A percentile compares a stretch with the other conserved stretches of the same genome.
These are phyloP conservation scores for Diachasmimorpha longicaudata DNA, from an alignment of 1,140 invertebrate genomes.

Conservation along the genomic window DNA sequence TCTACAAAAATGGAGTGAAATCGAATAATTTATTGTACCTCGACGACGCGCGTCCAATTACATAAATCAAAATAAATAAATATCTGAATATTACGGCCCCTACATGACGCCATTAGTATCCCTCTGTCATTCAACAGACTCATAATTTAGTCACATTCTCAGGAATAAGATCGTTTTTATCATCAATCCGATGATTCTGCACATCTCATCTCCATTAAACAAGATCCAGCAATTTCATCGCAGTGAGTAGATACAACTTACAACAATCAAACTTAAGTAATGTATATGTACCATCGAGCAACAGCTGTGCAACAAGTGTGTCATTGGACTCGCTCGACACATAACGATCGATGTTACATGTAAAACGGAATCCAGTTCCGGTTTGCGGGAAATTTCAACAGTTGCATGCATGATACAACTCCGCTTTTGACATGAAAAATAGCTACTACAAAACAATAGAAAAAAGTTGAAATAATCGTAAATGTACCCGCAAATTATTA, in stretches of 20 bases:
- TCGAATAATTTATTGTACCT: neutral
- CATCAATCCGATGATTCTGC: neutral
- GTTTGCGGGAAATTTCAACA: neutral
- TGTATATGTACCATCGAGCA: constrained; percentile 6
- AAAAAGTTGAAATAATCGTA: neutral
- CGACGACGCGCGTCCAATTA: constrained; percentile 9
- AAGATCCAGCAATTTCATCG: neutral
- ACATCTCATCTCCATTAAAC: neutral
- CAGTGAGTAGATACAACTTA: neutral
- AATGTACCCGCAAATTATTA: neutral
- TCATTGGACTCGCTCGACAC: constrained; percentile 21
- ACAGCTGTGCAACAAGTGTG: constrained; percentile 20
- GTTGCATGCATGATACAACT: neutral
- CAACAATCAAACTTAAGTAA: neutral
- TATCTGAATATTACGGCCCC: neutral
- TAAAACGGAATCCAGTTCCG: constrained; percentile 19
- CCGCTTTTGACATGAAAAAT: neutral
- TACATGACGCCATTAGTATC: neutral
- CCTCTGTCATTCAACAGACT: neutral
- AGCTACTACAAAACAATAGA: neutral
- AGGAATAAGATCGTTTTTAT: neutral
- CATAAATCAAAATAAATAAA: neutral
- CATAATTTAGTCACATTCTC: neutral
- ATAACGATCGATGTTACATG: constrained; percentile 11
- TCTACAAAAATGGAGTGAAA: neutral